Evolutionary conservation across 1,140 invertebrate genomes (phyloP).

Genomic region (Bombus confusus): DNA sequence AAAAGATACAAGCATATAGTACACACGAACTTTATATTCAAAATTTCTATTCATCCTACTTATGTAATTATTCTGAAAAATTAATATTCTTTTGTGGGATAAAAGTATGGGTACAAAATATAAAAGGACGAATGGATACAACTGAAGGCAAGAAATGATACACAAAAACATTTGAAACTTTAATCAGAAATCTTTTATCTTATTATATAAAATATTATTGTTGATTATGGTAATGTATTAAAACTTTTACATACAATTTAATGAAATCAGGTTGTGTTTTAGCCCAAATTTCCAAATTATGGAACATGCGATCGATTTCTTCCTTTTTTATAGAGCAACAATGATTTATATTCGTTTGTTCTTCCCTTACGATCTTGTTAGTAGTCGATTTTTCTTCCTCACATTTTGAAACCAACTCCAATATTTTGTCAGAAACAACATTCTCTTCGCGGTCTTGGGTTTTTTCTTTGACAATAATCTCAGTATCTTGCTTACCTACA

Average conservation of each 20-base stretch:
- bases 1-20: no score
- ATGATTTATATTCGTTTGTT: background rate
- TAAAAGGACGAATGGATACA: background rate
- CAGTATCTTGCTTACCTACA: background rate
- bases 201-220: background rate
- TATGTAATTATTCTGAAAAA: no score
- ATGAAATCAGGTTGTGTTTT: background rate
- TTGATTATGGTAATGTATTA: slow-evolving; percentile 12
- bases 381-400: background rate
- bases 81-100: background rate
- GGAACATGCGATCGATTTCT: background rate
- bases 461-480: background rate
- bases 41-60: no score
- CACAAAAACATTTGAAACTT: background rate
- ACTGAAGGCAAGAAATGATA: background rate
- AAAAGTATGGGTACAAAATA: background rate
- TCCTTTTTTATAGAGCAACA: background rate
- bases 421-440: background rate
- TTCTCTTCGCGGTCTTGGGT: background rate
- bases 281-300: background rate
- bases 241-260: background rate
- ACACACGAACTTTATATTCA: no score
- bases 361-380: background rate
- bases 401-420: background rate
- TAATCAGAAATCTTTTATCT: background rate